Conservation (phyloP, 2,113 vertebrate genomes). For the Acrocephalus arundinaceus region DNA sequence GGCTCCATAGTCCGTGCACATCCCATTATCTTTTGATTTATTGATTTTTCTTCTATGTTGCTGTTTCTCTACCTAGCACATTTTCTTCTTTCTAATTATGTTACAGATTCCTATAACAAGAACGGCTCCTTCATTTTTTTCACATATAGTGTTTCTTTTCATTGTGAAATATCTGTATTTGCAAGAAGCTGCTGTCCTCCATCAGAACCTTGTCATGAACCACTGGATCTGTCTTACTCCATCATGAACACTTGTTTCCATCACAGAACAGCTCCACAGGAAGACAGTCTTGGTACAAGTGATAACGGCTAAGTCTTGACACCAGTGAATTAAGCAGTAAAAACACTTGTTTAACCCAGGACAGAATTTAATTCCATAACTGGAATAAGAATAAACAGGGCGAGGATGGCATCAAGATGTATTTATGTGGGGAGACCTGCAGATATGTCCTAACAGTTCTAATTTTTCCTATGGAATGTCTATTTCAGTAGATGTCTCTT, state of each 20-base stretch:
- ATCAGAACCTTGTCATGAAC: not conserved
- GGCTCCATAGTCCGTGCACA: conserved; percentile 26
- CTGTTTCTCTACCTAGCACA: not conserved
- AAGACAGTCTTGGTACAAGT: not conserved
- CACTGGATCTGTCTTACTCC: not conserved
- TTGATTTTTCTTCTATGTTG: conserved; percentile 37
- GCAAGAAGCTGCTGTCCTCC: not conserved
- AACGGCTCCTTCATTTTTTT: not conserved
- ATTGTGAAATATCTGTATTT: not conserved
- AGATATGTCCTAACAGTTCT: not conserved
- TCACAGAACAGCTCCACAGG: not conserved
- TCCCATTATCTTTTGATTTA: conserved; percentile 45
- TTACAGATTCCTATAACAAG: not conserved
- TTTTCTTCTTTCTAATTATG: not conserved
- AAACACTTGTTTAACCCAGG: not conserved
- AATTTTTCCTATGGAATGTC: not conserved
- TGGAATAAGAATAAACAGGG: not conserved
- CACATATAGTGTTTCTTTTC: not conserved
- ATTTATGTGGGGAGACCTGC: not conserved
- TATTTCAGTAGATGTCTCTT: not conserved
- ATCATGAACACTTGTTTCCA: accelerated
- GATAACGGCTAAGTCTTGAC: not conserved
- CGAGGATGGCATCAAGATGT: not conserved
- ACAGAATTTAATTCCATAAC: not conserved
- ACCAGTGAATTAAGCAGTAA: not conserved